Evolutionary conservation across 2,113 vertebrate species (phyloP), one percentile per base, ranked within the genome.

Genomic region (Sander lucioperca): DNA sequence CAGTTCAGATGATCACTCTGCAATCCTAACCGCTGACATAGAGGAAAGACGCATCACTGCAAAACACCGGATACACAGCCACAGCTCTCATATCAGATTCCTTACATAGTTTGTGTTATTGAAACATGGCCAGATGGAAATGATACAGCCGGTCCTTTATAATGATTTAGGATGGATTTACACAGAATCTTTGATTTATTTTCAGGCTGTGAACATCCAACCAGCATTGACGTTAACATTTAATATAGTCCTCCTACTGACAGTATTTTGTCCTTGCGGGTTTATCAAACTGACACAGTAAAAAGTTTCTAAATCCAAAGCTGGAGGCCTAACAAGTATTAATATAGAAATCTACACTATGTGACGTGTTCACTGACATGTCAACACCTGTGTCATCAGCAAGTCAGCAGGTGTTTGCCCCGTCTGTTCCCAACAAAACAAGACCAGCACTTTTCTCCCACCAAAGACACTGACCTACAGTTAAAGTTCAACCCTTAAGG

Each of bases 11-110:
- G 87, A 89, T 92, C 91, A 86, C 79, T 56, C 64, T 61, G 88
- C 88, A 70, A 90, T 87, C 89, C 80, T 83, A 84, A 93, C 78
- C 47, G 91, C 91, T 94, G 94, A 94, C 90, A 90, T 82, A 90
- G 83, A 90, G 92, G 89, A 91, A 92, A 92, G 88, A 85, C 57
- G 63, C 88, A 89, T 87, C 80, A 69, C 80, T 91, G 91, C 86
- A 88, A 79, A 90, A 91, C 91, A 94, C 82, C 79, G 77, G 88
- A 93, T 91, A 86, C 87, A 73, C 68, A 68, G 72, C 79, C 62
- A 0, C 77, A 56, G 90, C 86, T 90, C 92, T 86, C 21, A 27
- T 90, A 91, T 94, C 93, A 72, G 89, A 90, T 93, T 92, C 89
- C 88, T 86, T 30, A 53, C 82, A 90, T 89, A 75, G 82, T 86